Base-by-base conservation (phyloP, 2,113 vertebrate species). In the Solea solea region DNA sequence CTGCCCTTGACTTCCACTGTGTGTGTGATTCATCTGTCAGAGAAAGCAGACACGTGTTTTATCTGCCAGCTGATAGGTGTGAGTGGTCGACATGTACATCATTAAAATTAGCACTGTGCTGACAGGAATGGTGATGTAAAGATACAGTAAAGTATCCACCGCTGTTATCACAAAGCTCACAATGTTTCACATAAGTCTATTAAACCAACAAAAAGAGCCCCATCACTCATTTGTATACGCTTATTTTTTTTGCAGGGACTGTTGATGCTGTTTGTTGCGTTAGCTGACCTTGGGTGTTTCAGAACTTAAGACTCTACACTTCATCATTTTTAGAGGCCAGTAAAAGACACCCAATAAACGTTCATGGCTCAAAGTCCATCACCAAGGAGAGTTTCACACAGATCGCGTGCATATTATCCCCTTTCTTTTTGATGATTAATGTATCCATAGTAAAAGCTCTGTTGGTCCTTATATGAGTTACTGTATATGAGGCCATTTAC, bases 301-400 rank as follows among this genome's bases (percentile, higher is more conserved):
- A 80, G 53, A 61, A 69, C 72, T 9, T 42, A n/a, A 70, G 27
- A n/a, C 16, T n/a, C 2, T 60, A 41, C 69, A 56, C 21, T 82
- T 76, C 60, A 78, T 86, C 57, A 80, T 58, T 74, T 56, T 45
- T 7, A 58, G 27, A 88, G 50, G 49, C 63, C 74, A 73, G 67
- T 85, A 80, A 87, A 80, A 84, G 59, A 72, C 44, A 21, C 10
- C 25, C 25, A 52, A 81, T 87, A 84, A 87, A 86, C 51, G 53
- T 74, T 76, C 66, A 78, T 25, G 44, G 13, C 64, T 76, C 50
- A 39, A 62, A 76, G 68, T 82, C 44, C 73, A 85, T 59, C 64
- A 57, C 34, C 28, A 42, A 63, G 84, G 73, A 62, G 49, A 4
- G 27, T 67, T 76, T 67, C 42, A 61, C 61, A 57, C 55, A 16